Conservation (phyloP, 2,888 invertebrate genomes). For the Caradrina kadenii region DNA sequence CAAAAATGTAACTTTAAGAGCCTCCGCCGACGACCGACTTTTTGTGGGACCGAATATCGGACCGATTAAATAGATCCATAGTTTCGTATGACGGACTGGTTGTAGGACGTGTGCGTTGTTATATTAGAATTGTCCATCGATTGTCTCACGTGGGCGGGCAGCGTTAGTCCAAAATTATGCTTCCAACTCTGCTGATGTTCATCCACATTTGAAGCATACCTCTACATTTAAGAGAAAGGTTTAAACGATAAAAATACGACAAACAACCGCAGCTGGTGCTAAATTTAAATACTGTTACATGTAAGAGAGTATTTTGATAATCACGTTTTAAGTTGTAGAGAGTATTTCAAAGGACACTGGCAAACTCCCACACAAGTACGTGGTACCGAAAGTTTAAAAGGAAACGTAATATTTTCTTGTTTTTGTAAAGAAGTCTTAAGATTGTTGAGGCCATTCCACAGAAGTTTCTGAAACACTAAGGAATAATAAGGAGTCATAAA, state of each 20-base stretch:
- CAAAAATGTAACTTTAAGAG: background rate
- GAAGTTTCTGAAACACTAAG: slow-evolving; percentile 53
- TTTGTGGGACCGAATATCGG: too few species aligned
- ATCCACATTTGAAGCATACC: background rate
- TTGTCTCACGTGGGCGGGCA: too few species aligned
- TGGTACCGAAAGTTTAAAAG: slow-evolving; percentile 51
- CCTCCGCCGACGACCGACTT: too few species aligned
- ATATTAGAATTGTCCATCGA: too few species aligned
- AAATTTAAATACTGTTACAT: slow-evolving; percentile 15
- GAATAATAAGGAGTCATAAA: slow-evolving; percentile 57
- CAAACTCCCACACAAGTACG: slow-evolving; percentile 47
- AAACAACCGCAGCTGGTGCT: slow-evolving; percentile 21
- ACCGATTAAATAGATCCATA: too few species aligned
- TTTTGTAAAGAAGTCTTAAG: slow-evolving; percentile 58
- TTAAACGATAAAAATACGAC: slow-evolving; percentile 20
- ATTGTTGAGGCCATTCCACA: slow-evolving; percentile 55
- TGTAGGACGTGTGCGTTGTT: too few species aligned
- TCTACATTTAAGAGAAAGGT: slow-evolving; percentile 11
- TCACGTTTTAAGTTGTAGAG: slow-evolving; percentile 30
- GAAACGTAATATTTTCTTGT: slow-evolving; percentile 59
- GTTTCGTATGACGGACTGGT: too few species aligned
- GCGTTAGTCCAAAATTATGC: background rate
- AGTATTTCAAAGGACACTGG: slow-evolving; percentile 45
- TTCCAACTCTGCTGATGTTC: background rate
- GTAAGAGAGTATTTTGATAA: slow-evolving; percentile 22